Evolutionary conservation across 2,888 invertebrate genomes (phyloP).

Genomic region (Leptura quadrifasciata): DNA sequence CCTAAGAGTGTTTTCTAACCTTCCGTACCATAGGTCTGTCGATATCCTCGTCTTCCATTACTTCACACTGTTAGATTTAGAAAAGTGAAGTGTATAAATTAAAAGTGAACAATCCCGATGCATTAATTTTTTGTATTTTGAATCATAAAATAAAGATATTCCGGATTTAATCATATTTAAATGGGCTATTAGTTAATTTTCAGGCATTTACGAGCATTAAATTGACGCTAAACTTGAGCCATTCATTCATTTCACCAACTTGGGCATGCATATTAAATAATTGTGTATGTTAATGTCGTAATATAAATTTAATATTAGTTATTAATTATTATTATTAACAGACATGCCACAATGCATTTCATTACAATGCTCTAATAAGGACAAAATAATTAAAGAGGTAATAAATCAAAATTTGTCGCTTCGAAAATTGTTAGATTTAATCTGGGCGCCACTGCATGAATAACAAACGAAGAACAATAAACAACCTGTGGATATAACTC

Average conservation of each 20-base stretch:
- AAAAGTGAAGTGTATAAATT: too few species aligned
- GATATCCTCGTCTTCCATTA: too few species aligned
- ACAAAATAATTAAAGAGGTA: neutral
- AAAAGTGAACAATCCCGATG: too few species aligned
- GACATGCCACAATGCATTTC: neutral
- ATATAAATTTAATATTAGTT: neutral
- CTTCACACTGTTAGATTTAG: too few species aligned
- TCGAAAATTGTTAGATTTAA: neutral
- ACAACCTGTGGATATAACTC: slow-evolving; percentile 10
- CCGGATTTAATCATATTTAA: too few species aligned
- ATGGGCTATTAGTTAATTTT: too few species aligned
- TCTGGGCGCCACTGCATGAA: neutral
- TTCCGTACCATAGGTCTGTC: too few species aligned
- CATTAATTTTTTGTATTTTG: too few species aligned
- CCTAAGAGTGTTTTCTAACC: too few species aligned
- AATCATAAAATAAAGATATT: too few species aligned
- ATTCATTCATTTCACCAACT: neutral
- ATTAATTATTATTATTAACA: too few species aligned
- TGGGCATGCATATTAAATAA: neutral
- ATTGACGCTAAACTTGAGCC: neutral
- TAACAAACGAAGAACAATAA: neutral
- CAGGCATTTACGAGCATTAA: neutral
- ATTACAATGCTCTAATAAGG: neutral
- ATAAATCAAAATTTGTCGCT: slow-evolving; percentile 1
- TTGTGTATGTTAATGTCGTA: neutral